These are phyloP conservation scores for Ecdyonurus torrentis DNA, from an alignment of 2,888 invertebrate species.

Conservation along the genomic window DNA sequence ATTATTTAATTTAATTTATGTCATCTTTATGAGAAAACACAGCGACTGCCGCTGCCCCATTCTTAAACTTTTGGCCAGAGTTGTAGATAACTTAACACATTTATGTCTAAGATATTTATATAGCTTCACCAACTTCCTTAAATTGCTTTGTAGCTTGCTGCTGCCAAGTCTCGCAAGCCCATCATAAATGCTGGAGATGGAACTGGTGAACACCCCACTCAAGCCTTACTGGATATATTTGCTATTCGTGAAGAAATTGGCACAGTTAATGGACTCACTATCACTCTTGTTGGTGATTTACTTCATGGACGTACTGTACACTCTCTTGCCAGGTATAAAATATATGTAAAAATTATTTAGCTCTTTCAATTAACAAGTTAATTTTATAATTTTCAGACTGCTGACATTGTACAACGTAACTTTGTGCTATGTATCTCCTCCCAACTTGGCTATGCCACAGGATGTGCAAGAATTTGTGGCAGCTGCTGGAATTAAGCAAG, in stretches of 20 bases:
- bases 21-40: no score
- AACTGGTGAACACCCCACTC: slow-evolving; percentile 92
- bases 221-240: slow-evolving; percentile 92
- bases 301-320: slow-evolving; percentile 98
- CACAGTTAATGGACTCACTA: slow-evolving; percentile 91
- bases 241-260: slow-evolving; percentile 98
- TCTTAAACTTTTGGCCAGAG: no score
- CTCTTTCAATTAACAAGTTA: background rate
- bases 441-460: slow-evolving; percentile 77
- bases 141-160: slow-evolving; percentile 46
- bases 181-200: slow-evolving; percentile 98
- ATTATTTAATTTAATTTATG: no score
- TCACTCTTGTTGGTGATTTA: slow-evolving; percentile 96
- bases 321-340: slow-evolving; percentile 63
- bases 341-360: background rate
- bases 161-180: slow-evolving; percentile 69
- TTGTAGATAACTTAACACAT: background rate
- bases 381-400: slow-evolving; percentile 29
- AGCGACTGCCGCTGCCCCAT: no score
- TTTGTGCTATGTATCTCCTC: slow-evolving; percentile 79
- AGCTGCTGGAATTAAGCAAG: slow-evolving; percentile 61
- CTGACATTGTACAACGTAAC: slow-evolving; percentile 88
- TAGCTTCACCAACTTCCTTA: slow-evolving; percentile 6
- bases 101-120: background rate
- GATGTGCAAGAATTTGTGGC: slow-evolving; percentile 64